Percentiles rank a stretch among this genome's conserved stretches.
These are phyloP conservation scores for Pyrrhia umbra DNA, from an alignment of 2,888 invertebrate genomes.

Conservation along the genomic window DNA sequence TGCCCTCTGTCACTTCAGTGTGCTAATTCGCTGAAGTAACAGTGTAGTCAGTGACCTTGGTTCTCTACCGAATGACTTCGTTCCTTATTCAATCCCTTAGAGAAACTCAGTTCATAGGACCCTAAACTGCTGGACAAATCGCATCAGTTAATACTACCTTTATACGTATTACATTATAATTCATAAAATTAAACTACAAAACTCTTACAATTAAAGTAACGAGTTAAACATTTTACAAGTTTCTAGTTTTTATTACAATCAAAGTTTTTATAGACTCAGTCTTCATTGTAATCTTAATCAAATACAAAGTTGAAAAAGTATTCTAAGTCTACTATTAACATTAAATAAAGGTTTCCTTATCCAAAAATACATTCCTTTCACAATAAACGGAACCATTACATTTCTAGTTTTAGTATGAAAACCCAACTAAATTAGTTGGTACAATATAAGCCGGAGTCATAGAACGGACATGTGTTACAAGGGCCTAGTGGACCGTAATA, in stretches of 20 bases:
- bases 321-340: background rate
- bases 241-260: background rate
- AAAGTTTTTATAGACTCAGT: background rate
- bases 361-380: background rate
- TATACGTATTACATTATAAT: background rate
- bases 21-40: too few relatives aligned
- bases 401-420: constrained; percentile 52
- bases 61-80: too few relatives aligned
- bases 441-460: constrained; percentile 49
- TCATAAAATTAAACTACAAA: background rate
- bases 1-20: too few relatives aligned
- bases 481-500: constrained; percentile 70
- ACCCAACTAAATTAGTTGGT: constrained; percentile 47
- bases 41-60: too few relatives aligned
- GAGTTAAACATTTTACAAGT: background rate
- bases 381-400: constrained; percentile 9
- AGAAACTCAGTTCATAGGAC: too few relatives aligned
- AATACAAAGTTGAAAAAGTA: background rate
- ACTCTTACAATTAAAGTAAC: background rate
- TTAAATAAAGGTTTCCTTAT: constrained; percentile 7
- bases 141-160: background rate
- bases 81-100: too few relatives aligned
- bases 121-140: too few relatives aligned
- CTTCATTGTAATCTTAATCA: background rate
- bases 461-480: constrained; percentile 67